A percentile compares a stretch with the other conserved stretches of the same genome.
Conservation (phyloP, 2,113 vertebrate genomes). For the Notarius lentiginosus region DNA sequence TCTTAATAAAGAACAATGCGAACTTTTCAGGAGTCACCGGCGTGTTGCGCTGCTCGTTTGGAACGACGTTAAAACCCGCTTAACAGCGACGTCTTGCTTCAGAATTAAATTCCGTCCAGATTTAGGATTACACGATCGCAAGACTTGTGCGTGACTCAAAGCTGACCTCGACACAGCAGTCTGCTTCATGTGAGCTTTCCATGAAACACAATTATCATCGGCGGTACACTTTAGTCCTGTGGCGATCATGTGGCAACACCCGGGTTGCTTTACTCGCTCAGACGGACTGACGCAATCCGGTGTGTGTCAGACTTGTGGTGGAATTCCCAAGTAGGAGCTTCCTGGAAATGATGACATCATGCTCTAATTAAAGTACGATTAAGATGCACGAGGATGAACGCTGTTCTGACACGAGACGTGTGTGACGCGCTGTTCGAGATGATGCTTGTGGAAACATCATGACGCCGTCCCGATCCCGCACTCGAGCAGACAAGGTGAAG, state of each 20-base stretch:
- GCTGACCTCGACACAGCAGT: background rate
- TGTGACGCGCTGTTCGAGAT: background rate
- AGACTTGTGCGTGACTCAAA: background rate
- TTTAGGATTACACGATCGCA: background rate
- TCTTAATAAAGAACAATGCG: too few species aligned
- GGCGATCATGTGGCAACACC: background rate
- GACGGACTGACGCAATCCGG: constrained; percentile 12
- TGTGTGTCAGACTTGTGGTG: constrained; percentile 10
- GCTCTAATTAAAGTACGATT: background rate
- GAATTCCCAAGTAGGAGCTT: background rate
- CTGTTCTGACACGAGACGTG: background rate
- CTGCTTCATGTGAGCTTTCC: background rate
- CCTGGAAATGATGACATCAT: background rate
- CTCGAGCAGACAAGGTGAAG: background rate
- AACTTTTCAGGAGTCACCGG: too few species aligned
- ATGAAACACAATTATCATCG: background rate
- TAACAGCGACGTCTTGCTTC: background rate
- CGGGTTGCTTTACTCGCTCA: background rate
- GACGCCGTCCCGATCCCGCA: background rate
- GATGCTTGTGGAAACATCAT: background rate
- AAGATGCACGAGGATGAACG: background rate
- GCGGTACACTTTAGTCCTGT: background rate
- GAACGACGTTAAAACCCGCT: background rate
- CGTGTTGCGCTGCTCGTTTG: background rate
- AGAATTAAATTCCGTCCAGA: background rate